Evolutionary conservation across 2,888 invertebrate species (phyloP).

Genomic region (Deilephila elpenor): DNA sequence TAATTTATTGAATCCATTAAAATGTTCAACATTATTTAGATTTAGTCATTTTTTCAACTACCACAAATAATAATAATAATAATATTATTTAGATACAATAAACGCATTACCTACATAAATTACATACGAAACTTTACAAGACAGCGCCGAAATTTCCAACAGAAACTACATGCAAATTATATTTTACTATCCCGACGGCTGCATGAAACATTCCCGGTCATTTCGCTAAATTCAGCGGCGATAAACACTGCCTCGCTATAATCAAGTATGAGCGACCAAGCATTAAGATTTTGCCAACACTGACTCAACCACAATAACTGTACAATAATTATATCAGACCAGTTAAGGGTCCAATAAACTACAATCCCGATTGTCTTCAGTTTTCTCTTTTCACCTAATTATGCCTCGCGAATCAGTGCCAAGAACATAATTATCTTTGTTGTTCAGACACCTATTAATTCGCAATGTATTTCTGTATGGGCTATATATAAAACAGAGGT

Average conservation of each 20-base stretch:
- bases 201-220: not conserved
- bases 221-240: not conserved
- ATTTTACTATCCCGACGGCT: not conserved
- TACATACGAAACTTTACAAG: not conserved
- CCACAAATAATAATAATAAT: no score
- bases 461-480: conserved; percentile 63
- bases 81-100: no score
- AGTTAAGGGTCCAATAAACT: conserved; percentile 4
- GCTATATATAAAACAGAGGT: conserved; percentile 64
- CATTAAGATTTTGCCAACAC: not conserved
- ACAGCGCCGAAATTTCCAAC: not conserved
- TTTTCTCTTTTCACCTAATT: conserved; percentile 23
- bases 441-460: conserved; percentile 64
- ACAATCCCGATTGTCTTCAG: not conserved
- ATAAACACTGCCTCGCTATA: not conserved
- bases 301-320: not conserved
- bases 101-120: not conserved
- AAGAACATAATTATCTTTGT: conserved; percentile 53
- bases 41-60: no score
- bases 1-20: no score
- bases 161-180: not conserved
- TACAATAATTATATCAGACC: not conserved
- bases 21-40: no score
- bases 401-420: conserved; percentile 37
- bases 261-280: not conserved